These are phyloP conservation scores for Plotosus lineatus DNA, from an alignment of 2,113 vertebrate species.

Conservation along the genomic window DNA sequence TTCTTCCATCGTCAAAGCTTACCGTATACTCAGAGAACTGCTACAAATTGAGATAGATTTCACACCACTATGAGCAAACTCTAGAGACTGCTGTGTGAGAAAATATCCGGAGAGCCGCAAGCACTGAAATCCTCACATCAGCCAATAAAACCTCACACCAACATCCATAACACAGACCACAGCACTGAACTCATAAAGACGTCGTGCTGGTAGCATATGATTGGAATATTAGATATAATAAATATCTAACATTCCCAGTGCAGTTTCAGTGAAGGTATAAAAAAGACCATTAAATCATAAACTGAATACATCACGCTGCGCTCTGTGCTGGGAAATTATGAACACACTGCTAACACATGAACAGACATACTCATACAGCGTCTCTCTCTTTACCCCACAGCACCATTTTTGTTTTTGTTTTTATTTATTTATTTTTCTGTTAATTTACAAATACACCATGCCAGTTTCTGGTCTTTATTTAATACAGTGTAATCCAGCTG, in stretches of 20 bases:
- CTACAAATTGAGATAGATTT: too few species aligned
- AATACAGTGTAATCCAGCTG: conserved; percentile 39
- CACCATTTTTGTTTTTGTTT: background rate
- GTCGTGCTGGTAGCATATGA: background rate
- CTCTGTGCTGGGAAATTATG: background rate
- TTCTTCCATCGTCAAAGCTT: too few species aligned
- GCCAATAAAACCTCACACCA: background rate
- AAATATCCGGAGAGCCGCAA: background rate
- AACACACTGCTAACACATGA: background rate
- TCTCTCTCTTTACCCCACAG: background rate
- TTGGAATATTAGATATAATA: background rate
- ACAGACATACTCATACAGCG: background rate
- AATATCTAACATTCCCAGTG: background rate
- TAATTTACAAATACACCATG: background rate
- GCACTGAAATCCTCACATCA: background rate
- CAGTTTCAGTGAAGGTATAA: background rate
- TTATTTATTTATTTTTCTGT: background rate
- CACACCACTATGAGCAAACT: background rate
- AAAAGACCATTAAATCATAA: background rate
- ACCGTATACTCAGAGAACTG: too few species aligned
- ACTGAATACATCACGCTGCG: background rate
- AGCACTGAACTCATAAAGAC: background rate
- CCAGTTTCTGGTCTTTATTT: conserved; percentile 42
- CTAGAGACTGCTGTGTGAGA: background rate
- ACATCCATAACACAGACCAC: background rate